Evolutionary conservation across 2,113 vertebrate species (phyloP).

Genomic region (Tiliqua scincoides): DNA sequence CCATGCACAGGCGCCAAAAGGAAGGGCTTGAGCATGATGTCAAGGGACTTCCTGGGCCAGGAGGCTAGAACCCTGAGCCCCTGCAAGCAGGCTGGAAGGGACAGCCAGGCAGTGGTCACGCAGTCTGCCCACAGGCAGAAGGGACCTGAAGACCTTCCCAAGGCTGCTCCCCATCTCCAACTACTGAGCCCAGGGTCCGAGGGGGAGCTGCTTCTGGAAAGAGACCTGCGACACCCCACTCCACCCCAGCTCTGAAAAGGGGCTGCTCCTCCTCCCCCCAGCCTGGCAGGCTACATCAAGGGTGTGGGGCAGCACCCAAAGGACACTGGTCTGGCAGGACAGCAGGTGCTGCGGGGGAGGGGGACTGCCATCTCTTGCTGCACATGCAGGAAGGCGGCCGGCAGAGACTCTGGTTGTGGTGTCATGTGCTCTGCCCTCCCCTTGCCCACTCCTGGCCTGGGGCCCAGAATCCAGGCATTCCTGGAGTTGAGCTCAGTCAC

Average conservation of each 20-base stretch:
- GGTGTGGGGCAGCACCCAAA: not conserved
- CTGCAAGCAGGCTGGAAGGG: not conserved
- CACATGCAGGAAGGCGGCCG: not conserved
- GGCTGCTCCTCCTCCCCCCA: no score
- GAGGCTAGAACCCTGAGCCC: not conserved
- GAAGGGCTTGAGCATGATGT: not conserved
- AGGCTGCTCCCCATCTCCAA: not conserved
- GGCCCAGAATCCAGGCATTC: constrained; percentile 64
- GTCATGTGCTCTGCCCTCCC: not conserved
- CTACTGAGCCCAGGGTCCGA: not conserved
- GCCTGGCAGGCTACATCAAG: no score
- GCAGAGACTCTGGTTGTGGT: not conserved
- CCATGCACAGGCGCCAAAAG: not conserved
- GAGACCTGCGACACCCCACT: not conserved
- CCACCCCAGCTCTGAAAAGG: not conserved
- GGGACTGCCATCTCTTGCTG: not conserved
- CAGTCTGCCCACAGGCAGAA: no score
- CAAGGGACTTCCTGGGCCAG: not conserved
- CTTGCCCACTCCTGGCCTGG: not conserved
- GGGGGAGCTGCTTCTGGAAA: not conserved
- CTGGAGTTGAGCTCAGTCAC: constrained; percentile 3
- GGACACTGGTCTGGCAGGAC: not conserved
- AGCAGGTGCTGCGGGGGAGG: no score
- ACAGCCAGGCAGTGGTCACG: not conserved
- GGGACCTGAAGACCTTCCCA: not conserved